Conservation (phyloP, 2,797 vertebrate species). For the Notolepis coatsorum region DNA sequence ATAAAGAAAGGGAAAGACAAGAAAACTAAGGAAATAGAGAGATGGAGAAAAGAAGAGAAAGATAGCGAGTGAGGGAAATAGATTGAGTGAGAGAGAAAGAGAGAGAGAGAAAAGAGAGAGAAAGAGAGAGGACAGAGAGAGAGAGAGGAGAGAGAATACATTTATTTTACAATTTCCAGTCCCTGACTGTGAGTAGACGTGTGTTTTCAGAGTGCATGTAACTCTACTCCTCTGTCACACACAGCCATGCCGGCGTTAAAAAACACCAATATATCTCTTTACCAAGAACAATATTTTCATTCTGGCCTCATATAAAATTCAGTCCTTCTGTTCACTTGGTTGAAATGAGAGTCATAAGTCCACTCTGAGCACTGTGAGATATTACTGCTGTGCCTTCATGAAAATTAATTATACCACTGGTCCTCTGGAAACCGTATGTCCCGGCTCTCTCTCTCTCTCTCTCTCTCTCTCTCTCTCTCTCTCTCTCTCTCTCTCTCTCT, state of each 20-base stretch:
- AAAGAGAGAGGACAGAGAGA: background rate
- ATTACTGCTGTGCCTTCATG: constrained; percentile 50
- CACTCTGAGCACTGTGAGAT: constrained; percentile 51
- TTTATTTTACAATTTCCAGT: too few species aligned
- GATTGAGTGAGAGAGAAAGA: background rate
- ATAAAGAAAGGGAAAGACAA: too few species aligned
- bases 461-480: background rate
- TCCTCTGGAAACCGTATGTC: constrained; percentile 48
- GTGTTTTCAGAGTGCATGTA: constrained; percentile 9
- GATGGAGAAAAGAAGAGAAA: background rate
- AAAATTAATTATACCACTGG: constrained; percentile 70
- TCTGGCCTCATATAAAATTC: constrained; percentile 60
- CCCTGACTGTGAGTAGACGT: too few species aligned
- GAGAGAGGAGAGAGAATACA: too few species aligned
- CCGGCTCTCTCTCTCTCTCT: constrained; percentile 20
- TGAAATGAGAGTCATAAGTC: constrained; percentile 46
- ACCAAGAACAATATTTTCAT: constrained; percentile 66
- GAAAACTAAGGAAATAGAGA: too few species aligned
- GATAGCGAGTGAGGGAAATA: too few species aligned
- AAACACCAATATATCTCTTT: constrained; percentile 58
- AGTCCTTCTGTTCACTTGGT: constrained; percentile 55
- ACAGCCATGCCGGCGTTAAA: constrained; percentile 29
- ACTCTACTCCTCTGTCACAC: constrained; percentile 24
- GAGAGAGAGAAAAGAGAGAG: background rate
- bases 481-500: background rate